phyloP scores from a whole-genome alignment of 2,797 vertebrate species.

The Scolopax bukidnonensis region DNA sequence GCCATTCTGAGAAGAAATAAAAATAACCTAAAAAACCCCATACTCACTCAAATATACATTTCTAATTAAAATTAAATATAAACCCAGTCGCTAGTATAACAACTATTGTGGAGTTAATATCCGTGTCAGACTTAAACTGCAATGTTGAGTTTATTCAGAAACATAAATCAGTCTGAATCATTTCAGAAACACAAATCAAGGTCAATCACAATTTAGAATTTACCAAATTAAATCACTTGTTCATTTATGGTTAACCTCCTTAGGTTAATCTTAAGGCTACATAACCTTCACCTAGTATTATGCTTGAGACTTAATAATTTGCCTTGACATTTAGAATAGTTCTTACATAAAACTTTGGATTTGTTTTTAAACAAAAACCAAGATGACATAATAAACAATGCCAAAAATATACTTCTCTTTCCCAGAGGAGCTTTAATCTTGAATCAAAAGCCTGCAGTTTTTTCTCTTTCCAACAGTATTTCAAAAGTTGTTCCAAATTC shows the following conservation, averaged over 20 bases:
- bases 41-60: neutral
- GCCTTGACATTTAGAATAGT: conserved; percentile 1
- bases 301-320: neutral
- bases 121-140: neutral
- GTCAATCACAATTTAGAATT: conserved; percentile 9
- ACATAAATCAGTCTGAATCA: neutral
- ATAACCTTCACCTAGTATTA: conserved; percentile 18
- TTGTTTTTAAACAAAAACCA: neutral
- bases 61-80: neutral
- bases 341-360: conserved; percentile 21
- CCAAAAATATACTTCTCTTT: neutral
- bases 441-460: neutral
- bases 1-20: neutral
- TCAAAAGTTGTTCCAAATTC: neutral
- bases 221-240: conserved; percentile 18
- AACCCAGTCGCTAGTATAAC: neutral
- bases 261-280: conserved; percentile 7
- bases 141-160: neutral
- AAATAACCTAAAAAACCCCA: neutral
- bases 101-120: neutral
- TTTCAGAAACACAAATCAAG: conserved; percentile 19
- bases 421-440: neutral
- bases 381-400: neutral
- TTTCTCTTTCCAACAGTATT: neutral
- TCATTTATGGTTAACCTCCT: conserved; percentile 7